Base-by-base conservation (phyloP, 2,797 vertebrate species). In the Champsocephalus esox region DNA sequence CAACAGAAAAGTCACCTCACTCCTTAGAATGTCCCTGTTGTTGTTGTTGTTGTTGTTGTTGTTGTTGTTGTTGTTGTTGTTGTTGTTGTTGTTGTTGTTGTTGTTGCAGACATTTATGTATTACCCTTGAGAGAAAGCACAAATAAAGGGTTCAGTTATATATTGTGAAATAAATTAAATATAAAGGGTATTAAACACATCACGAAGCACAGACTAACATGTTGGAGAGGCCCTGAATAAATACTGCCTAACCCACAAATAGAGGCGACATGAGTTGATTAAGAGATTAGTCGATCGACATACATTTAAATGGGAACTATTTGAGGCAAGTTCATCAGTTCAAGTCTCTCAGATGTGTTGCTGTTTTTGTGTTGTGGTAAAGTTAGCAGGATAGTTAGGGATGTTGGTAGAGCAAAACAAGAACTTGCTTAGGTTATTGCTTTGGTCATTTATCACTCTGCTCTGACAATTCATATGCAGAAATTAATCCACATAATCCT, bases 1-100 rank as follows among this genome's bases (percentile, higher is more conserved):
- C 13, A 52, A 61, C 70, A 74, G 63, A 50, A 60, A 59, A 65
- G 38, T 76, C 14, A 1, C 60, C 17, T 51, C 12, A 38, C 50
- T 62, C 19, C 14, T 44, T 28, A 56, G n/a, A 77, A 38, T 63
- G 54, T 13, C 49, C 9, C 32, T 32, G 0, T 63, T 63, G 24
- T 46, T 59, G 57, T 19, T 19, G 19, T 24, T 44, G 24, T 48
- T 19, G 5, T 50, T 44, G 19, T 60, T 3, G 17, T 63, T 63
- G 24, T 46, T 59, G 57, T 19, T 19, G 19, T 24, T 32, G 0
- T 63, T 63, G 24, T 46, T 59, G 57, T 19, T 19, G 19, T 24
- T 44, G n/a, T n/a, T 32, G 0, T 63, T 63, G 24, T 46, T 59
- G 57, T 19, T 19, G 19, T 24, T 44, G 24, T 48, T 19, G 5